These are phyloP conservation scores for Atlantisia rogersi DNA, from an alignment of 2,113 vertebrate genomes.

Conservation along the genomic window DNA sequence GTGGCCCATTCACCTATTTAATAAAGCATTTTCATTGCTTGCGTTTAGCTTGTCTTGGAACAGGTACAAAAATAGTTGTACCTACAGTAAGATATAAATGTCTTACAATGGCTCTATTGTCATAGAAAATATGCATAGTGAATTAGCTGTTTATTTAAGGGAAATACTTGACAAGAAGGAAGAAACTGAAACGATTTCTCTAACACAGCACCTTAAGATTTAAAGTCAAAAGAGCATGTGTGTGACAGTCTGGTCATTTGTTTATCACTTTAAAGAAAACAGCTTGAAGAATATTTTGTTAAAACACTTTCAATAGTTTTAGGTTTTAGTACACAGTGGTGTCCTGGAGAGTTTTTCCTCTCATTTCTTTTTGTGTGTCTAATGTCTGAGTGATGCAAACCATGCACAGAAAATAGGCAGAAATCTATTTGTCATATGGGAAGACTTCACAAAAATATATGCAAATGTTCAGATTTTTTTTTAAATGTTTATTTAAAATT, in stretches of 20 bases:
- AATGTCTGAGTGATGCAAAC: background rate
- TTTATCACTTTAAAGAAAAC: background rate
- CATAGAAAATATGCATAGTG: background rate
- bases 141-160: background rate
- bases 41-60: background rate
- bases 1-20: background rate
- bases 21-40: conserved; percentile 37
- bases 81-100: background rate
- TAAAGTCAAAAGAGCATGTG: background rate
- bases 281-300: background rate
- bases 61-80: background rate
- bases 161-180: background rate
- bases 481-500: background rate
- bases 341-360: background rate
- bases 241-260: background rate
- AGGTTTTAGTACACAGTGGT: background rate
- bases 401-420: background rate
- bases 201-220: background rate
- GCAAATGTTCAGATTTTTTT: background rate
- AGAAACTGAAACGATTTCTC: background rate
- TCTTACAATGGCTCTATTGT: background rate
- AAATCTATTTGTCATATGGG: background rate
- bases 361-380: background rate
- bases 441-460: background rate
- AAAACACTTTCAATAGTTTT: background rate